These are phyloP conservation scores for Apodemus sylvaticus DNA, from an alignment of 2,113 vertebrate species.

Conservation along the genomic window DNA sequence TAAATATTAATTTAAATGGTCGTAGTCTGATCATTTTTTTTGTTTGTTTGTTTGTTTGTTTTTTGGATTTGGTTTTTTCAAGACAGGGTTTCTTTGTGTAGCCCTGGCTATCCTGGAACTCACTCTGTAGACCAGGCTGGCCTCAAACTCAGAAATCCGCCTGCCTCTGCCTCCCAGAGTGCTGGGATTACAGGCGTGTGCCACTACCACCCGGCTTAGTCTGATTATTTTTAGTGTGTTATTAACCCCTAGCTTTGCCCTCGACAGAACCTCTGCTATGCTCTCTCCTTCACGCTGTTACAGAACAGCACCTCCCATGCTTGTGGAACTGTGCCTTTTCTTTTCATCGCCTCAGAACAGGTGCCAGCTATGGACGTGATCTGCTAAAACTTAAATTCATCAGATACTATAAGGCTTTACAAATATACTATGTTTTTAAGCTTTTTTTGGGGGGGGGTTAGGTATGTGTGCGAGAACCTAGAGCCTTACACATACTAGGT, in stretches of 20 bases:
- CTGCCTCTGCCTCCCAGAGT: too few species aligned
- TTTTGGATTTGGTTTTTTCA: too few species aligned
- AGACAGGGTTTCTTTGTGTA: too few species aligned
- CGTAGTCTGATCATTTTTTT: background rate
- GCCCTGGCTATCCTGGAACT: too few species aligned
- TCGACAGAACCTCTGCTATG: background rate
- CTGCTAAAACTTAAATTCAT: background rate
- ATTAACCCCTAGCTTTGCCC: background rate
- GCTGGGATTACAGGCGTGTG: too few species aligned
- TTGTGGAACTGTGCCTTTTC: background rate
- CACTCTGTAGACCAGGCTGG: too few species aligned
- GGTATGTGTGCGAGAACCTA: background rate
- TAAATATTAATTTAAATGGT: background rate
- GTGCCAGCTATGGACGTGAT: background rate
- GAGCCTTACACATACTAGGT: background rate
- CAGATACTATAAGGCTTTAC: background rate
- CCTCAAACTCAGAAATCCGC: too few species aligned
- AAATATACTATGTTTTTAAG: background rate
- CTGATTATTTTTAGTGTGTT: background rate
- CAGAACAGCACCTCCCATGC: background rate
- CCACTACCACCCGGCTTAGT: too few species aligned
- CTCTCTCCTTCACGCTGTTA: background rate
- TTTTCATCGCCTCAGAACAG: background rate
- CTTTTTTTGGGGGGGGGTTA: background rate
- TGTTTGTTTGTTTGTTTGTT: too few species aligned